Percentiles rank a stretch among this genome's conserved stretches.
Conservation (phyloP, 2,888 invertebrate genomes). For the Auanema freiburgensis region DNA sequence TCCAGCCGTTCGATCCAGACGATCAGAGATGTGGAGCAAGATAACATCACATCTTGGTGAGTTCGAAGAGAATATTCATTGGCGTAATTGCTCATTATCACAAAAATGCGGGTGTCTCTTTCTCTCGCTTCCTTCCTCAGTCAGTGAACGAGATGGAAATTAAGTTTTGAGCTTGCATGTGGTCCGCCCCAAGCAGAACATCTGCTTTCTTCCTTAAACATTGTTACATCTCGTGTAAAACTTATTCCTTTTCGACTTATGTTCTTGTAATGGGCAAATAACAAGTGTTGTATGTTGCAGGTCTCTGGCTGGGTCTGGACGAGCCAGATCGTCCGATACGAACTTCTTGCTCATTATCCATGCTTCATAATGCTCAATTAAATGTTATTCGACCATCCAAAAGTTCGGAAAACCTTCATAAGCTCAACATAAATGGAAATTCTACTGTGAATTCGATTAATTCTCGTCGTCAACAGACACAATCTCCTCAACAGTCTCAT, state of each 20-base stretch:
- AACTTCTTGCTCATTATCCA: slow-evolving; percentile 53
- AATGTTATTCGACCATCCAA: slow-evolving; percentile 43
- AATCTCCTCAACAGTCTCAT: slow-evolving; percentile 8
- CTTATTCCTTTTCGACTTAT: not conserved
- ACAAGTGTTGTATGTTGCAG: slow-evolving; percentile 24
- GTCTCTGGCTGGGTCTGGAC: slow-evolving; percentile 53
- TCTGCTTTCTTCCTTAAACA: not conserved
- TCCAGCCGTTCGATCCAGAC: slow-evolving; percentile 1
- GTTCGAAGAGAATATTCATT: slow-evolving; percentile 13
- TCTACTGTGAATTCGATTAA: slow-evolving; percentile 8
- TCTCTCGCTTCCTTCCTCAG: not conserved
- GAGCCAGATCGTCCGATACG: slow-evolving; percentile 50
- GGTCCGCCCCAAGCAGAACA: too few relatives aligned
- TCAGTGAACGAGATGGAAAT: not conserved
- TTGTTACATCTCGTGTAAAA: not conserved
- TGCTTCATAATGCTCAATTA: slow-evolving; percentile 45
- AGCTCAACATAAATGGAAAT: slow-evolving; percentile 20
- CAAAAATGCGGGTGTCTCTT: slow-evolving; percentile 1
- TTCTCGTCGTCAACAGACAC: not conserved
- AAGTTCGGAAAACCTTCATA: slow-evolving; percentile 56
- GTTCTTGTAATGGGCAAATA: too few relatives aligned
- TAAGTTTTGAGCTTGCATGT: too few relatives aligned
- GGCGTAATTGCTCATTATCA: not conserved
- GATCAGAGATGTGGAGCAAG: slow-evolving; percentile 54
- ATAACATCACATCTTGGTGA: slow-evolving; percentile 58